Base-by-base conservation (phyloP, 2,888 invertebrate species). In the Dastarcus helophoroides region DNA sequence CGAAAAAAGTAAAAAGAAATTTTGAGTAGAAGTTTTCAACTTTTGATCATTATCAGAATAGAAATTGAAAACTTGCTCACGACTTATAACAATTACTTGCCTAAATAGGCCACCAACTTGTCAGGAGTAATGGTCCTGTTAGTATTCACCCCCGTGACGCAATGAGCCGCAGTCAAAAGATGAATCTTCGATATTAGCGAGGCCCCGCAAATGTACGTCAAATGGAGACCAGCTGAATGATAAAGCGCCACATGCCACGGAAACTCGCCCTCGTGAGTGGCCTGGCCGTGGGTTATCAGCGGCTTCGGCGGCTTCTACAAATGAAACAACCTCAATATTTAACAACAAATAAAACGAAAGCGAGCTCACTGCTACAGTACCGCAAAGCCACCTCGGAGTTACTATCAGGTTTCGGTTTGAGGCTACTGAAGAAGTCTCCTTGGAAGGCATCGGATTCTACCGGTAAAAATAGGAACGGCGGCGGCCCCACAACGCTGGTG, bases 191-290 rank as follows among this genome's bases (percentile, higher is more conserved):
- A 50, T 4, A 60, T 46, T 8, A 60, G 41, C 1, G 56, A 51
- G 4, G 49, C 58, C 2, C 59, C 59, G 32, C 60, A 60, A 16
- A 53, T 54, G 36, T 59, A 60, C 3, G 48, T 51, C 14, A 60
- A 32, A 33, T 58, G 54, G 13, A 52, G 51, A 2, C 53, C 53
- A 40, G 44, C 47, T 1, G 71, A 66, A 42, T 70, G 69, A 47
- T 75, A 77, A 0, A 76, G 50, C 0, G 76, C 76, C 6, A 71
- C 71, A 52, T 76, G 76, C 77, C 77, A 78, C 0, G 77, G 77
- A 68, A 73, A 76, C 43, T 76, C 72, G 0, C 74, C 76, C 35
- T 71, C 70, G 17, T 64, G 50, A 0, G 74, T 73, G 1, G 65
- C 64, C 14, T 67, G 64, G 0, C 75, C 76, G 38, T 69, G 64